Percentiles rank a stretch among this genome's conserved stretches.
Conservation (phyloP, 2,888 invertebrate genomes). For the Argyresthia albistria region DNA sequence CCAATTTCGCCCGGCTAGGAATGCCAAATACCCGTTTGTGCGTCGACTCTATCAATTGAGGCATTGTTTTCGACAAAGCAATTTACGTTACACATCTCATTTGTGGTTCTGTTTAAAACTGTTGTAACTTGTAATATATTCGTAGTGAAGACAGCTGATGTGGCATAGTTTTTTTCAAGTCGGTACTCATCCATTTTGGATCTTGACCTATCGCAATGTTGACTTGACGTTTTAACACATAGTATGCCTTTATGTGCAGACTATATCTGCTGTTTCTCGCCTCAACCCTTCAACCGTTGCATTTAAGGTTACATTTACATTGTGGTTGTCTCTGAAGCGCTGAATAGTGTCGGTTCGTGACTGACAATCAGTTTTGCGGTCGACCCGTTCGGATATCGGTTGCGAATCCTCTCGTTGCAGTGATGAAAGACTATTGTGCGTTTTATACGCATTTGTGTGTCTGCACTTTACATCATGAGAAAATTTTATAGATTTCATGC, state of each 20-base stretch:
- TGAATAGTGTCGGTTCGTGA: too few relatives aligned
- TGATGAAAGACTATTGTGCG: background rate
- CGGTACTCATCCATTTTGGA: too few relatives aligned
- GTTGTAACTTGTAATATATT: slow-evolving; percentile 19
- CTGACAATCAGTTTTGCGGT: background rate
- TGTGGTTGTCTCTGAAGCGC: background rate
- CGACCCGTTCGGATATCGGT: background rate
- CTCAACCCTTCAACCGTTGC: too few relatives aligned
- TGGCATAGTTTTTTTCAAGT: too few relatives aligned
- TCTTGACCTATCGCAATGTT: too few relatives aligned
- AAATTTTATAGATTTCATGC: background rate
- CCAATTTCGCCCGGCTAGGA: too few relatives aligned
- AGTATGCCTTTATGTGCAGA: too few relatives aligned
- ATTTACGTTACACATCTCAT: slow-evolving; percentile 15
- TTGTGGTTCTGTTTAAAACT: slow-evolving; percentile 49
- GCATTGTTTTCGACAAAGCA: slow-evolving; percentile 37
- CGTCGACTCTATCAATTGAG: slow-evolving; percentile 49
- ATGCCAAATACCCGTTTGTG: too few relatives aligned
- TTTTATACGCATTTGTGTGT: background rate
- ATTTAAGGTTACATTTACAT: background rate
- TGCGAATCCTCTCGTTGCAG: background rate
- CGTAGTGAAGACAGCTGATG: too few relatives aligned
- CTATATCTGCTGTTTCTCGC: too few relatives aligned
- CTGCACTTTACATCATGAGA: background rate
- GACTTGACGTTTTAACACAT: too few relatives aligned